Conservation (phyloP, 2,888 invertebrate species). For the Cryptosula pallasiana region DNA sequence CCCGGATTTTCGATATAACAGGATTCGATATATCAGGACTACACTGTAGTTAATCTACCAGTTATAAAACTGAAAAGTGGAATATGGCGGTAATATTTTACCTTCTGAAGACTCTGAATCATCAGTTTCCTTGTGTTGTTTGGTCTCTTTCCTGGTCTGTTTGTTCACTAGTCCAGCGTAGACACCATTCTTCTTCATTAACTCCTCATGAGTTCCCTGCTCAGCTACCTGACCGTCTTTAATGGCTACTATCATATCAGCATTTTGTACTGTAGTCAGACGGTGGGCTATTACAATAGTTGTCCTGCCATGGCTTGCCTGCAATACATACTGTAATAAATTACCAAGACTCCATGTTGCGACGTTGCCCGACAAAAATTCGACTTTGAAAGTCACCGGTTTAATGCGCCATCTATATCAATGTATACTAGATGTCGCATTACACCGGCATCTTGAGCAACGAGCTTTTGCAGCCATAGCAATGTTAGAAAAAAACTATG, state of each 20-base stretch:
- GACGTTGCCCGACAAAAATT: too few relatives aligned
- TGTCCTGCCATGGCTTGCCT: slow-evolving; percentile 54
- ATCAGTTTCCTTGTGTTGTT: background rate
- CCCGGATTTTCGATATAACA: too few relatives aligned
- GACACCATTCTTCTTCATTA: slow-evolving; percentile 53
- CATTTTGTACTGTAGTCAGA: slow-evolving; percentile 57
- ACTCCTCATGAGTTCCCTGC: slow-evolving; percentile 55
- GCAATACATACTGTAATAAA: too few relatives aligned
- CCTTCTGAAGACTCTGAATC: background rate
- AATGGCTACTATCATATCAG: slow-evolving; percentile 56
- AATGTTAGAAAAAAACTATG: too few relatives aligned
- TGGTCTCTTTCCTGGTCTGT: slow-evolving; percentile 18
- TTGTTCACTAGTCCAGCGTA: slow-evolving; percentile 38
- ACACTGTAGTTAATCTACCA: background rate
- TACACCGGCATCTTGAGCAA: too few relatives aligned
- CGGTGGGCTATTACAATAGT: slow-evolving; percentile 57
- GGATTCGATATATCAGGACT: too few relatives aligned
- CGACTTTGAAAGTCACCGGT: too few relatives aligned
- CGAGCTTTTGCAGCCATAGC: too few relatives aligned
- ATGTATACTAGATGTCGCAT: too few relatives aligned
- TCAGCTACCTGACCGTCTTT: slow-evolving; percentile 58
- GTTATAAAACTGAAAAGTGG: too few relatives aligned
- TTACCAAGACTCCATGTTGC: too few relatives aligned
- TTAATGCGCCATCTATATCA: too few relatives aligned
- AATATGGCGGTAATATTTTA: background rate